Base-by-base conservation (phyloP, 2,113 vertebrate species). In the Todiramphus saurophagus region DNA sequence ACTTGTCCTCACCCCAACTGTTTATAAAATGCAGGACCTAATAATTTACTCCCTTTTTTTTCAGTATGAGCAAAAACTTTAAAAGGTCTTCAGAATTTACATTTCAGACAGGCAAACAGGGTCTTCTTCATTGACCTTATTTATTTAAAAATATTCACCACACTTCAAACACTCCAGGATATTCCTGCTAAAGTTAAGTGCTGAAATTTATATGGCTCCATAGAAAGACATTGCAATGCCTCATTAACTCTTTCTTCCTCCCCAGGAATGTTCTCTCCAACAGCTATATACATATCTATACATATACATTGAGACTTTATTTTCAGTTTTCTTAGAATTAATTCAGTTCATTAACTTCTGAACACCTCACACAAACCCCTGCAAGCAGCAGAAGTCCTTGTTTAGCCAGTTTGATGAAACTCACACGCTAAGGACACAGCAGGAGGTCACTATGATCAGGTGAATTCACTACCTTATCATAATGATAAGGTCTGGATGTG, bases 271-370 rank as follows among this genome's bases (percentile, higher is more conserved):
- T 75, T 76, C 86, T 83, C 76, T 95, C 83, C 87, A 91, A 82
- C 48, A 91, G 86, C 89, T 77, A 92, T 75, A 89, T 69, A 87
- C 0, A 1, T 75, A 83, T 79, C 93, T 75, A 91, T 70, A 97
- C 75, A 53, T 53, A 53, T 28, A 53, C 51, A 53, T 53, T 53
- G 25, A 53, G 77, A 89, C 58, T 94, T 96, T 91, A 94, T 95
- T 96, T 96, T 84, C 62, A 58, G 77, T 94, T 96, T 97, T 94
- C 89, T 91, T 91, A 79, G 58, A 84, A 87, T 89, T 96, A 94
- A 91, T 93, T 84, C 94, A 94, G 92, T 81, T 94, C 91, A 96
- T 94, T 93, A 96, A 96, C 91, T 96, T 89, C 89, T 53, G 93
- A 94, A 87, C 48, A 94, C 53, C 81, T 96, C 90, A 79, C 41